phyloP scores from a whole-genome alignment of 2,797 vertebrate genomes.

The Protosalanx chinensis region DNA sequence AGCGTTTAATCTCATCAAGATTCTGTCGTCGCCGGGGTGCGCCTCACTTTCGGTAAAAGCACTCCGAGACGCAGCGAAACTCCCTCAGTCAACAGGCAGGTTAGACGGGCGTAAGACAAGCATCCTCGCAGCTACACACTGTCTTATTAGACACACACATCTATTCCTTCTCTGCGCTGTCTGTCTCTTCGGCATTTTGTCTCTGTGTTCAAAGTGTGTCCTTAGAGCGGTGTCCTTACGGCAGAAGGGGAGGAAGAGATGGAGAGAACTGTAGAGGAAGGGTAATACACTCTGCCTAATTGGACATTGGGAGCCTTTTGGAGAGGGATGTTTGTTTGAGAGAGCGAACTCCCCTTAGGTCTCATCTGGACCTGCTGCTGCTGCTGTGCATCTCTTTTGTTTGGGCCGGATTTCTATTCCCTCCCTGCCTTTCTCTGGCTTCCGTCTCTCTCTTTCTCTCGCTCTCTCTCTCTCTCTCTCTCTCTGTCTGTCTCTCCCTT shows the following conservation, averaged over 20 bases:
- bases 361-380: slow-evolving; percentile 21
- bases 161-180: no score
- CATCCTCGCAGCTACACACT: neutral
- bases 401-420: slow-evolving; percentile 12
- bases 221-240: slow-evolving; percentile 14
- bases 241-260: neutral
- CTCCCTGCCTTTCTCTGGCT: neutral
- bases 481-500: neutral
- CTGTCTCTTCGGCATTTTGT: neutral
- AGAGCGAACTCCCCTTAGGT: slow-evolving; percentile 19
- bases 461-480: no score
- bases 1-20: no score
- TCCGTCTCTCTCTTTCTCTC: neutral
- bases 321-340: slow-evolving; percentile 27
- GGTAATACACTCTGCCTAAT: slow-evolving; percentile 32
- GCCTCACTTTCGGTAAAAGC: no score
- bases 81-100: no score
- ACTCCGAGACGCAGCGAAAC: no score
- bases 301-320: slow-evolving; percentile 28
- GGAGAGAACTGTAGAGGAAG: slow-evolving; percentile 7
- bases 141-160: neutral
- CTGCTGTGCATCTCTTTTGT: slow-evolving; percentile 9
- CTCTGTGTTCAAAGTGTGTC: neutral
- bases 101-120: no score
- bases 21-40: no score